A percentile compares a stretch with the other conserved stretches of the same genome.
Evolutionary conservation across 2,113 vertebrate species (phyloP).

Genomic region (Okapia johnstoni): DNA sequence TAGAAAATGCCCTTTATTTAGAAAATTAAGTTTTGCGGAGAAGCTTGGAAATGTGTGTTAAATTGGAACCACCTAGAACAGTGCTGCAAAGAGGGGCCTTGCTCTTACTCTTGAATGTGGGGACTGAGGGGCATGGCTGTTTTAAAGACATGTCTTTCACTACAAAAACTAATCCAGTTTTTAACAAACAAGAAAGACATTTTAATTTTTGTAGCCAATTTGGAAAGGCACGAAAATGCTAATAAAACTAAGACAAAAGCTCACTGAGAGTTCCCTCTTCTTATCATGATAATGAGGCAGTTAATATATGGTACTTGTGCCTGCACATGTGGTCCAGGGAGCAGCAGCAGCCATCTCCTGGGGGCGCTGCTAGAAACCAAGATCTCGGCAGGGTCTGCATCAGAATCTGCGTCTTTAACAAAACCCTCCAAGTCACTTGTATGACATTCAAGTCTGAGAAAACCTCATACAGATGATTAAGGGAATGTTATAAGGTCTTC

Average conservation of each 20-base stretch:
- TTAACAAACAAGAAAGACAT: neutral
- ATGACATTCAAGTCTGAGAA: neutral
- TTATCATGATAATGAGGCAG: neutral
- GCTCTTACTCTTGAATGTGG: neutral
- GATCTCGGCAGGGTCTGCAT: neutral
- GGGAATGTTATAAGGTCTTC: neutral
- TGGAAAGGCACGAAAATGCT: neutral
- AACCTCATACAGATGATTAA: neutral
- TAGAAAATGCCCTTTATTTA: slow-evolving; percentile 22
- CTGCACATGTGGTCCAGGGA: neutral
- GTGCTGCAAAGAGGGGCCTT: neutral
- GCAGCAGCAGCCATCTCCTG: neutral
- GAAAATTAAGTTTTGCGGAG: slow-evolving; percentile 15
- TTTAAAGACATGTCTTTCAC: neutral
- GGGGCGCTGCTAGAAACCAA: neutral
- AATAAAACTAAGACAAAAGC: neutral
- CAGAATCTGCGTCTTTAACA: neutral
- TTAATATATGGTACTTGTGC: neutral
- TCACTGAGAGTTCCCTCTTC: neutral
- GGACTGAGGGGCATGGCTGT: neutral
- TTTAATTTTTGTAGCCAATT: neutral
- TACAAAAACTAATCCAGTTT: neutral
- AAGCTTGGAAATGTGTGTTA: neutral
- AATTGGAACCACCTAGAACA: neutral
- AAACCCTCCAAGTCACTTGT: neutral